Percentiles rank a stretch among this genome's conserved stretches.
phyloP scores from a whole-genome alignment of 2,113 vertebrate species.

The Upupa epops region DNA sequence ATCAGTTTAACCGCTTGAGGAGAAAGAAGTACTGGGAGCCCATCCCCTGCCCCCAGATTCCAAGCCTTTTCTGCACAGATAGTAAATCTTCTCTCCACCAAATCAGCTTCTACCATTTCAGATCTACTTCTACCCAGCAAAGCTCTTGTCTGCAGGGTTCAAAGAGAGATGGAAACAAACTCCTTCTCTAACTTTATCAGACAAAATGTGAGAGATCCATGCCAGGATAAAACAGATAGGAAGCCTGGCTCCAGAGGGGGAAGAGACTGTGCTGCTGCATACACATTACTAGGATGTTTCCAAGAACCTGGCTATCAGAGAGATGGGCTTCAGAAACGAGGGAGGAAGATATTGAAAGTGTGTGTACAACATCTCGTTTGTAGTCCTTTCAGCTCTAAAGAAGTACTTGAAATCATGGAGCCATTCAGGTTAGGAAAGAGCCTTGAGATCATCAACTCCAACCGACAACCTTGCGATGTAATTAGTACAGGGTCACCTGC shows the following conservation, averaged over 20 bases:
- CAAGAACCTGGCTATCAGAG: not conserved
- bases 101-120: not conserved
- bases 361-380: not conserved
- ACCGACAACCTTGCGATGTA: not conserved
- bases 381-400: not conserved
- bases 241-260: not conserved
- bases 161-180: not conserved
- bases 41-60: conserved; percentile 5
- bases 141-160: not conserved
- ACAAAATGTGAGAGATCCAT: not conserved
- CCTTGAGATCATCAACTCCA: no score
- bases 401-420: not conserved
- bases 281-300: not conserved
- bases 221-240: not conserved
- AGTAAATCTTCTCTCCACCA: conserved; percentile 15
- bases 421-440: no score
- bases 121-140: not conserved
- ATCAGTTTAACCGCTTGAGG: conserved; percentile 5
- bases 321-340: not conserved
- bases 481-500: not conserved
- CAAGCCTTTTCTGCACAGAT: not conserved
- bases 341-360: not conserved
- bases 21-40: not conserved
- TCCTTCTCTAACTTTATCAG: not conserved
- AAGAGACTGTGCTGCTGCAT: not conserved